Base-by-base conservation (phyloP, 2,113 vertebrate genomes). In the Chaetodon trifascialis region DNA sequence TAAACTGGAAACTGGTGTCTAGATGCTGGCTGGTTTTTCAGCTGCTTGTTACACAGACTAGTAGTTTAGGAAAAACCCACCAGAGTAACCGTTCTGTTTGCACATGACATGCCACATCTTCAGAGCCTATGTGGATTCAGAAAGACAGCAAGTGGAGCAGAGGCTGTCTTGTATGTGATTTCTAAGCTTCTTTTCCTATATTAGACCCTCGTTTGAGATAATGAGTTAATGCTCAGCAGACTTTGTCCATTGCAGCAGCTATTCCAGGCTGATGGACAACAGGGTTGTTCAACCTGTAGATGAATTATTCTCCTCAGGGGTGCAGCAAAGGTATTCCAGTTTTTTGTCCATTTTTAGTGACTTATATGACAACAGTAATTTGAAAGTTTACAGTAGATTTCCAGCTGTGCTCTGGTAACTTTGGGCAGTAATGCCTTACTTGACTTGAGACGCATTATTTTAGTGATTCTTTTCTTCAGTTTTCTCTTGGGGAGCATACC, bases 171-270 rank as follows among this genome's bases (percentile, higher is more conserved):
- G 23, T 51, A 11, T 72, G 64, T 49, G 17, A 49, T 76, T 11
- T 76, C 11, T 76, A 58, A 51, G 73, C 60, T 64, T 70, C 5
- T 52, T 23, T 30, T 30, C 2, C 11, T 10, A 67, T 30, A 76
- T 60, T 71, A 38, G 46, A 71, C 38, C 38, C 49, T 40, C 52
- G 47, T 51, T 51, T 59, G 64, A 64, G 75, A 65, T 79, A 73
- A 79, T 81, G 70, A 77, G 49, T 70, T 83, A 52, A 84, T 79
- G 64, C 73, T 73, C 74, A 55, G 62, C 54, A 73, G 78, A 84
- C 16, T 47, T 75, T 54, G 70, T 80, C 66, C 55, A 64, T 67
- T 23, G 46, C 25, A 44, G 65, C 15, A 46, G 17, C 63, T 76
- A 62, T 71, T 79, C 54, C 64, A 80, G 62, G 51, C 66, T 40